Conservation (phyloP, 2,888 invertebrate species). For the Catocala sponsa region DNA sequence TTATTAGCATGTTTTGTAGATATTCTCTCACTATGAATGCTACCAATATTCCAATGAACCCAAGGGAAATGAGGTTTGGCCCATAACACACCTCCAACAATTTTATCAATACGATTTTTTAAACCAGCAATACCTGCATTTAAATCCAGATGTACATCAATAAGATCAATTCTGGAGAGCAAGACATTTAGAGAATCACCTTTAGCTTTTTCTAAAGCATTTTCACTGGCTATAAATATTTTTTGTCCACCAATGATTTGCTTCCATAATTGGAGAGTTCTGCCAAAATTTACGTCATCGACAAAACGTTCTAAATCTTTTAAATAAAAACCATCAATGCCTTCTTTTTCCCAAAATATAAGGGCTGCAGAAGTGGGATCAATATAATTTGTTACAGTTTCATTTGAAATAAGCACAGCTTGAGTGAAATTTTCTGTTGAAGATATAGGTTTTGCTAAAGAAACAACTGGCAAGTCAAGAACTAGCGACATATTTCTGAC, state of each 20-base stretch:
- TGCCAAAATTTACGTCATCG: constrained; percentile 87
- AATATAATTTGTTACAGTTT: constrained; percentile 66
- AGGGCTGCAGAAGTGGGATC: constrained; percentile 77
- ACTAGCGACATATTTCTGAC: constrained; percentile 92
- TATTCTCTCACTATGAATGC: constrained; percentile 89
- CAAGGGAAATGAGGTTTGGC: constrained; percentile 90
- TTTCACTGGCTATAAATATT: constrained; percentile 90
- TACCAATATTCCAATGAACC: constrained; percentile 94
- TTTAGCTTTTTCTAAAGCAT: constrained; percentile 81
- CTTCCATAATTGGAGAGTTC: constrained; percentile 91
- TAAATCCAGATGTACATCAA: constrained; percentile 91
- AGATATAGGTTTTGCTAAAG: constrained; percentile 62
- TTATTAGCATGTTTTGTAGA: constrained; percentile 88
- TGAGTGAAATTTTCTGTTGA: constrained; percentile 58
- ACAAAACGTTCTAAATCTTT: constrained; percentile 92
- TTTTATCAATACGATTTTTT: constrained; percentile 87
- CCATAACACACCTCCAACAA: constrained; percentile 89
- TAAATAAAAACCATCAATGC: constrained; percentile 96
- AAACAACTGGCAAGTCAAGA: constrained; percentile 92
- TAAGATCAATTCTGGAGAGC: constrained; percentile 90
- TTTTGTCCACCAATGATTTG: constrained; percentile 88
- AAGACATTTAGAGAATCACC: constrained; percentile 87
- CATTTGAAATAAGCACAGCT: constrained; percentile 78
- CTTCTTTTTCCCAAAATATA: constrained; percentile 85
- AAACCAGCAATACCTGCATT: constrained; percentile 87